Evolutionary conservation across 2,888 invertebrate species (phyloP).

Genomic region (Melangyna quadrimaculata): DNA sequence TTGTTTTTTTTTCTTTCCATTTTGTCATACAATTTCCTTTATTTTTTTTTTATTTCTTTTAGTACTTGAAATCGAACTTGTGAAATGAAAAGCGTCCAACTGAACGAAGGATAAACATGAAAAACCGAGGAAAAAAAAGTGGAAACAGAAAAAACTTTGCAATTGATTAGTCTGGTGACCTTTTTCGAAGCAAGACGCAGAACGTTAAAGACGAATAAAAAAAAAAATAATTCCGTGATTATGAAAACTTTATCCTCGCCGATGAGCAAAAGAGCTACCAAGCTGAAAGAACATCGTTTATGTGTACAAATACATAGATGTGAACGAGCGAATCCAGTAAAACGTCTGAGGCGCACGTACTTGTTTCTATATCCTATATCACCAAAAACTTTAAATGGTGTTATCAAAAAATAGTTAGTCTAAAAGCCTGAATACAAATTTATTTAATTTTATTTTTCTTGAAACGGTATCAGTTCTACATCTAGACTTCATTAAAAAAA

Average conservation of each 20-base stretch:
- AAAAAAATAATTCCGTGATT: conserved; percentile 43
- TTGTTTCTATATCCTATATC: background rate
- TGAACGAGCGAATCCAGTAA: background rate
- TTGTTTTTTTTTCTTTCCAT: conserved; percentile 13
- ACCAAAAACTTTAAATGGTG: background rate
- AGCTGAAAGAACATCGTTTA: conserved; percentile 32
- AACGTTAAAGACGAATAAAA: conserved; percentile 4
- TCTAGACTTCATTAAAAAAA: too few species aligned
- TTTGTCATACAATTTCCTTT: conserved; percentile 13
- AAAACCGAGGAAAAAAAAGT: background rate
- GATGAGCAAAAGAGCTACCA: conserved; percentile 29
- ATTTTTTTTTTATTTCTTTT: conserved; percentile 12
- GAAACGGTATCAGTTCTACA: too few species aligned
- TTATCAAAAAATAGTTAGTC: background rate
- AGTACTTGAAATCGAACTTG: conserved; percentile 32
- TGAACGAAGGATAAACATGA: conserved; percentile 18
- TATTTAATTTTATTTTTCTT: too few species aligned
- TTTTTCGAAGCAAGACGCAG: conserved; percentile 30
- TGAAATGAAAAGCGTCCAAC: conserved; percentile 19
- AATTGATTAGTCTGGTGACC: conserved; percentile 71
- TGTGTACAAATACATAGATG: background rate
- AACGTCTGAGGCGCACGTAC: background rate
- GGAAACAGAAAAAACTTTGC: conserved; percentile 47
- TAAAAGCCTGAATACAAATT: background rate
- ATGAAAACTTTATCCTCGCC: conserved; percentile 64